Conservation (phyloP, 2,113 vertebrate genomes). For the Gymnocephalus cernua region DNA sequence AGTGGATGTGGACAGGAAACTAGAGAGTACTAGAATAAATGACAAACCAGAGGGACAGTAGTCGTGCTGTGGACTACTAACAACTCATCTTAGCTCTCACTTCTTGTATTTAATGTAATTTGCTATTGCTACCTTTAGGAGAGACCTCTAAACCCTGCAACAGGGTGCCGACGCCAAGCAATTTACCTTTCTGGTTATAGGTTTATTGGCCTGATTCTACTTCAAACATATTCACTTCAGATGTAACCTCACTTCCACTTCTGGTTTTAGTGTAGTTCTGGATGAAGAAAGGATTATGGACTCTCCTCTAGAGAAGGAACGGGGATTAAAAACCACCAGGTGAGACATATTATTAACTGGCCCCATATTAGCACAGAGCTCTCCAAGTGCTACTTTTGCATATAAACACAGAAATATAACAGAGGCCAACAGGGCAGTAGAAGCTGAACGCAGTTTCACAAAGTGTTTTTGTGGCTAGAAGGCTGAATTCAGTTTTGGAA, state of each 20-base stretch:
- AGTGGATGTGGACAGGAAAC: constrained; percentile 11
- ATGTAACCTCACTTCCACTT: not conserved
- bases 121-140: not conserved
- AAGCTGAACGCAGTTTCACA: not conserved
- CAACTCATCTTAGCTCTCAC: not conserved
- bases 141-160: not conserved
- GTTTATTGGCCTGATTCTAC: not conserved
- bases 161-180: not conserved
- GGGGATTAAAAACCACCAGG: constrained; percentile 8
- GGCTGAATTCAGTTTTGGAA: not conserved
- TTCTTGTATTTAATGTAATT: not conserved
- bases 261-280: not conserved
- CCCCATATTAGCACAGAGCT: not conserved
- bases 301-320: constrained; percentile 8
- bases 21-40: not conserved
- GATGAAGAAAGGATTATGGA: constrained; percentile 15
- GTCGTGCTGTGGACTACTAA: not conserved
- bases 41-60: not conserved
- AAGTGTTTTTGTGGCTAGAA: not conserved
- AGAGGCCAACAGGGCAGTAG: not conserved
- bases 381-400: not conserved
- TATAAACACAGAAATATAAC: not conserved
- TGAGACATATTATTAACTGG: constrained; percentile 37
- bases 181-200: not conserved
- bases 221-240: not conserved